Percentiles rank a stretch among this genome's conserved stretches.
Evolutionary conservation across 2,797 vertebrate species (phyloP).

Genomic region (Sarcoramphus papa): DNA sequence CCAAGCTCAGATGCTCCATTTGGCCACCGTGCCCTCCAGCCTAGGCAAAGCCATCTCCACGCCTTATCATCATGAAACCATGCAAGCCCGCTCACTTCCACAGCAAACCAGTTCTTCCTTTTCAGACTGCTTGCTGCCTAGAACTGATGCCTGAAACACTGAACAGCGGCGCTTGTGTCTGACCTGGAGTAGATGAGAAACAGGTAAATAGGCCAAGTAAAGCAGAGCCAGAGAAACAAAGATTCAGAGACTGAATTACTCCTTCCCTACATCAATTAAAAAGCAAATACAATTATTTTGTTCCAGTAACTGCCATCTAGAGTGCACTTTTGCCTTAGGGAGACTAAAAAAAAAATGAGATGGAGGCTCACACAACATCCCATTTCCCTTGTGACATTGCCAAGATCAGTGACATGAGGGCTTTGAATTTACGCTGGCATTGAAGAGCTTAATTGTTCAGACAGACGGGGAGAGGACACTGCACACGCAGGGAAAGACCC

Average conservation of each 20-base stretch:
- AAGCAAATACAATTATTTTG: conserved; percentile 41
- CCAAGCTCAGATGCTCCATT: not conserved
- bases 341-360: not conserved
- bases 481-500: not conserved
- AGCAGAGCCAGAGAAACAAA: not conserved
- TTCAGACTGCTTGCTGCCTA: not conserved
- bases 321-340: conserved; percentile 42
- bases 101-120: not conserved
- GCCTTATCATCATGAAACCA: not conserved
- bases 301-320: not conserved
- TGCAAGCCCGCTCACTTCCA: not conserved
- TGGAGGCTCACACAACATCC: not conserved
- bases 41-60: not conserved
- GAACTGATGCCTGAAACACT: not conserved
- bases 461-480: not conserved
- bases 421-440: not conserved
- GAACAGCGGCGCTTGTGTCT: rapidly evolving
- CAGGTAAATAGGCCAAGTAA: conserved; percentile 19
- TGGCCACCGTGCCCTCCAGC: not conserved
- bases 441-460: not conserved
- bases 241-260: not conserved
- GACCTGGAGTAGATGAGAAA: not conserved
- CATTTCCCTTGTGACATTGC: not conserved
- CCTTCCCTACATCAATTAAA: conserved; percentile 16
- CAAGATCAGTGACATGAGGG: not conserved